phyloP scores from a whole-genome alignment of 2,113 vertebrate species.

The Trichomycterus rosablanca region DNA sequence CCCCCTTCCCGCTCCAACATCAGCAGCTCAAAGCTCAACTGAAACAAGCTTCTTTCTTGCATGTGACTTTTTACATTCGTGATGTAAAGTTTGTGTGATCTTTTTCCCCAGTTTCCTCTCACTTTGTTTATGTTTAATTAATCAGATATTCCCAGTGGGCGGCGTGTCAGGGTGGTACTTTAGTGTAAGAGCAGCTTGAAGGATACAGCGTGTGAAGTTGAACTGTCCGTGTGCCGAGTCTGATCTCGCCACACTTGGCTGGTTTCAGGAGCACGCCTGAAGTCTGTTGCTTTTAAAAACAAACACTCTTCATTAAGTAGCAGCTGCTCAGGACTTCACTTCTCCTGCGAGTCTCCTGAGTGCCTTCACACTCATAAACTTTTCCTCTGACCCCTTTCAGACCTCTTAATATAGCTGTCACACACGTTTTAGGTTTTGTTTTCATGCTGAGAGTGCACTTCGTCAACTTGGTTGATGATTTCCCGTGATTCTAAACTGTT shows the following conservation, averaged over 20 bases:
- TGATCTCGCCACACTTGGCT: slow-evolving; percentile 3
- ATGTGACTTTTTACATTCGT: too few relatives aligned
- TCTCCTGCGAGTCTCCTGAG: slow-evolving; percentile 13
- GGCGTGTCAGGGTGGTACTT: not conserved
- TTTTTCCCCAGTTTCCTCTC: not conserved
- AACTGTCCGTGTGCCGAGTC: slow-evolving; percentile 5
- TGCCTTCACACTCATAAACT: slow-evolving; percentile 23
- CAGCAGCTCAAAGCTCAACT: too few relatives aligned
- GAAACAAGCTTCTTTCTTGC: too few relatives aligned
- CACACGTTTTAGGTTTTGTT: slow-evolving; percentile 4
- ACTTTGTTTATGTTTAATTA: not conserved
- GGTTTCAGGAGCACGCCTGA: slow-evolving; percentile 20
- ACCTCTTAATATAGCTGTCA: slow-evolving; percentile 6
- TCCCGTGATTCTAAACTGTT: slow-evolving; percentile 3
- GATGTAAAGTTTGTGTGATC: too few relatives aligned
- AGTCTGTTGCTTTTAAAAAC: slow-evolving; percentile 32
- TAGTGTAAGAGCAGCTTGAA: not conserved
- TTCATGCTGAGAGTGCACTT: slow-evolving; percentile 6
- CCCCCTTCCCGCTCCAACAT: too few relatives aligned
- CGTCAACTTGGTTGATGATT: slow-evolving; percentile 13
- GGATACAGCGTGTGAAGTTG: slow-evolving; percentile 4
- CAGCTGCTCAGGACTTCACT: slow-evolving; percentile 25
- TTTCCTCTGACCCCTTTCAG: slow-evolving; percentile 17
- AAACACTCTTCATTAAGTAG: slow-evolving; percentile 30
- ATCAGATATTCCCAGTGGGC: not conserved